Percentiles rank a stretch among this genome's conserved stretches.
phyloP scores from a whole-genome alignment of 30 jellyfish, hydroid and myxozoan genomes.

The Aurelia aurita region DNA sequence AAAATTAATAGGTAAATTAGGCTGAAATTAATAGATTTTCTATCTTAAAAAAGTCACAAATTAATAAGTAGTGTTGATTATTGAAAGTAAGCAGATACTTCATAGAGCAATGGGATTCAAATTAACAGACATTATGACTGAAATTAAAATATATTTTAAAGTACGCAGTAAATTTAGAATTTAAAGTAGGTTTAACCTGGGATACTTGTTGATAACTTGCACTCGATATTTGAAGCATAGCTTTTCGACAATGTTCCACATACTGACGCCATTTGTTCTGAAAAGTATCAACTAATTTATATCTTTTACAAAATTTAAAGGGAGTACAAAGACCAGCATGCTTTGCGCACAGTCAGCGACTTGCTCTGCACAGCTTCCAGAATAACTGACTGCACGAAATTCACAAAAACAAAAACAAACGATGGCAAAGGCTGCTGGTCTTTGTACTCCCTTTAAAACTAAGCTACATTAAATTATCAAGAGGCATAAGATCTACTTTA shows the following conservation, averaged over 20 bases:
- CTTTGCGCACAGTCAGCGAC: too few species aligned
- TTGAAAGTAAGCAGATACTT: neutral
- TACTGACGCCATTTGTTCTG: constrained; percentile 80
- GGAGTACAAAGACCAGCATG: too few species aligned
- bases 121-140: neutral
- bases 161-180: neutral
- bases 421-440: too few species aligned
- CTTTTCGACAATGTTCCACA: constrained; percentile 80
- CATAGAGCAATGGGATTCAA: neutral
- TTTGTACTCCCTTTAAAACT: too few species aligned
- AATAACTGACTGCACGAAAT: too few species aligned
- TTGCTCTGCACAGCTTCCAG: too few species aligned
- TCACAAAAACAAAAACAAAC: too few species aligned
- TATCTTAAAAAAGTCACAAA: neutral
- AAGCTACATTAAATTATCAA: too few species aligned
- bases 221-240: constrained; percentile 69
- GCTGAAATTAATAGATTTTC: too few species aligned
- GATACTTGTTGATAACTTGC: constrained; percentile 62
- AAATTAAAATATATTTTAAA: too few species aligned
- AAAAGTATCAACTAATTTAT: neutral
- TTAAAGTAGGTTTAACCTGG: constrained; percentile 43
- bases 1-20: too few species aligned
- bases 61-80: neutral
- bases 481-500: too few species aligned
- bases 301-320: neutral